Evolutionary conservation across 1,140 invertebrate species (phyloP).

Genomic region (Laupala kohalensis): DNA sequence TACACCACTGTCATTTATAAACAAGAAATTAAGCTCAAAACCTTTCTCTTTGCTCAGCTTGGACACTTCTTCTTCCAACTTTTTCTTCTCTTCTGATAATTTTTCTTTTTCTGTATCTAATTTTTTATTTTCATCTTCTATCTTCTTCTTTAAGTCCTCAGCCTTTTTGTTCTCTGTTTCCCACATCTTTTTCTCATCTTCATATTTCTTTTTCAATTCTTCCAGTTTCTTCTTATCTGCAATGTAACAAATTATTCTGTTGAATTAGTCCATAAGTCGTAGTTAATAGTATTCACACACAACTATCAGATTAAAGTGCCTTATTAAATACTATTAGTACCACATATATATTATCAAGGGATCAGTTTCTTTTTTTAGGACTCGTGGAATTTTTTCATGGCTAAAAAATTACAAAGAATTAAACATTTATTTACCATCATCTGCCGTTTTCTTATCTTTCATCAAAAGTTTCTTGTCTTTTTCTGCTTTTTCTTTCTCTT

Average conservation of each 20-base stretch:
- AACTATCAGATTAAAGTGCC: neutral
- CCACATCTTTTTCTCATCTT: constrained; percentile 23
- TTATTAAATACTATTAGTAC: too few species aligned
- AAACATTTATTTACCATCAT: constrained; percentile 5
- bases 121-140: constrained; percentile 32
- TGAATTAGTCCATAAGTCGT: too few species aligned
- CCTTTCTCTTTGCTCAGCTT: constrained; percentile 38
- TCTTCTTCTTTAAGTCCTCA: constrained; percentile 22
- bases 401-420: neutral
- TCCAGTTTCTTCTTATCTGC: constrained; percentile 18
- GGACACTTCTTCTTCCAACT: constrained; percentile 37
- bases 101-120: constrained; percentile 23
- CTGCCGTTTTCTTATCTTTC: constrained; percentile 3
- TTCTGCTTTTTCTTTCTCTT: constrained; percentile 17
- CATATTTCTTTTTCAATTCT: constrained; percentile 14
- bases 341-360: too few species aligned
- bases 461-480: constrained; percentile 10
- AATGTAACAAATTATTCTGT: neutral
- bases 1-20: too few species aligned
- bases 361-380: too few species aligned
- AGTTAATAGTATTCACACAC: too few species aligned
- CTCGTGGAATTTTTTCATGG: too few species aligned
- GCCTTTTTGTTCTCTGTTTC: constrained; percentile 14
- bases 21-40: too few species aligned
- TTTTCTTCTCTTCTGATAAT: constrained; percentile 32